Conservation (phyloP, 1,140 invertebrate genomes). For the Neodiprion fabricii region DNA sequence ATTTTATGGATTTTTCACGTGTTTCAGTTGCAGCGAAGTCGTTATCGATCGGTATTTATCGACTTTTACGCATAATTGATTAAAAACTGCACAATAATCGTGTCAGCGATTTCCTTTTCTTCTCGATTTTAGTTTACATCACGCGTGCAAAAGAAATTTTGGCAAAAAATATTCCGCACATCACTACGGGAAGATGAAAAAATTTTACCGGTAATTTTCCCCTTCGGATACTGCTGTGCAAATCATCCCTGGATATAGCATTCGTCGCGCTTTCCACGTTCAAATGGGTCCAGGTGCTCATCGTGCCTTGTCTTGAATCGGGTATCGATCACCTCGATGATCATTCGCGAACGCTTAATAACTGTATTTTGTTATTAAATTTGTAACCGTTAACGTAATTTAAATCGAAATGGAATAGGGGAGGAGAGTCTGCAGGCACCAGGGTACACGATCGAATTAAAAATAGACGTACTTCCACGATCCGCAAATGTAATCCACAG, state of each 20-base stretch:
- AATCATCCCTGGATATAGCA: constrained; percentile 68
- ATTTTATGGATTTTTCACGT: no score
- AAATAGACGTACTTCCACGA: no score
- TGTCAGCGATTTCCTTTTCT: constrained; percentile 10
- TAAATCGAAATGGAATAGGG: no score
- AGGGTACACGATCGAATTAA: no score
- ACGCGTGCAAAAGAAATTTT: constrained; percentile 18
- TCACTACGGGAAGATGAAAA: constrained; percentile 29
- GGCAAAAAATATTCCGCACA: constrained; percentile 22
- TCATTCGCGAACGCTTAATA: constrained; percentile 2
- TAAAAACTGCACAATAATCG: neutral
- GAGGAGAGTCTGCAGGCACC: no score
- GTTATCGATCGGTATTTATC: no score
- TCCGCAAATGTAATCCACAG: no score
- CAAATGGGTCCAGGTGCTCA: constrained; percentile 72
- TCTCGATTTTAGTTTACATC: neutral
- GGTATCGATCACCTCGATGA: neutral
- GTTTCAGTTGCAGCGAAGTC: no score
- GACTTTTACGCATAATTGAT: no score
- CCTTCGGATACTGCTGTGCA: constrained; percentile 61
- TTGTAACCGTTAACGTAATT: no score
- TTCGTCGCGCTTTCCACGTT: constrained; percentile 67
- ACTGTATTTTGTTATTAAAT: neutral
- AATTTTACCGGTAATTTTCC: constrained; percentile 61
- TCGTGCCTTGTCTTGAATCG: constrained; percentile 38